Conservation (phyloP, 2,888 invertebrate species). For the Cataglyphis livida region DNA sequence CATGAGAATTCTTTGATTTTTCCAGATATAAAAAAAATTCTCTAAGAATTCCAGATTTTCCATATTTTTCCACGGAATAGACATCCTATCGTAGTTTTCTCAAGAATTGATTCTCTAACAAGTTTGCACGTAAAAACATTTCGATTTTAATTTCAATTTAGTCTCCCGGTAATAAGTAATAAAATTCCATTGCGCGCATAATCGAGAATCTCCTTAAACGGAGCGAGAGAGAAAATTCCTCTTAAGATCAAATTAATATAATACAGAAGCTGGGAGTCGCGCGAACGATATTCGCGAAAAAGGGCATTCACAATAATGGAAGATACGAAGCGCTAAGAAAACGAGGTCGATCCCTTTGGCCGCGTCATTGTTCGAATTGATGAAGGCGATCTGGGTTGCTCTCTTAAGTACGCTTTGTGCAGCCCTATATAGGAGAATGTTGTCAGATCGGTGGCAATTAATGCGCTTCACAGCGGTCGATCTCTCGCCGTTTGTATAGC, state of each 20-base stretch:
- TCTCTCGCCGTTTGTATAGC: constrained; percentile 64
- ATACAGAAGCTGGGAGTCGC: neutral
- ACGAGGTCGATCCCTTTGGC: constrained; percentile 21
- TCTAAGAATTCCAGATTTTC: no score
- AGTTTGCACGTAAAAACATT: neutral
- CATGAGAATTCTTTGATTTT: no score
- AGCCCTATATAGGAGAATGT: constrained; percentile 46
- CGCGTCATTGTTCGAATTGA: constrained; percentile 37
- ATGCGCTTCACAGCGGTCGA: constrained; percentile 76
- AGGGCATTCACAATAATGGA: neutral
- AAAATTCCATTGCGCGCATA: constrained; percentile 1
- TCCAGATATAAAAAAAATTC: no score
- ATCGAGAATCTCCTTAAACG: constrained; percentile 7
- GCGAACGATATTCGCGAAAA: constrained; percentile 21
- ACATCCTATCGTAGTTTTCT: neutral
- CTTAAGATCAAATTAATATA: constrained; percentile 33
- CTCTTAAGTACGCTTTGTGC: constrained; percentile 53
- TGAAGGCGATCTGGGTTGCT: constrained; percentile 36
- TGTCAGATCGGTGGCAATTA: constrained; percentile 72
- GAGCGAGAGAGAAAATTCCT: neutral
- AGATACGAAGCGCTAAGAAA: constrained; percentile 26
- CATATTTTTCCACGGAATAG: no score
- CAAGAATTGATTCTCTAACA: neutral
- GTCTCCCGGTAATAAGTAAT: constrained; percentile 13
- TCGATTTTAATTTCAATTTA: constrained; percentile 5